A percentile compares a stretch with the other conserved stretches of the same genome.
phyloP scores from a whole-genome alignment of 2,113 vertebrate genomes.

The Hydrolagus affinis region DNA sequence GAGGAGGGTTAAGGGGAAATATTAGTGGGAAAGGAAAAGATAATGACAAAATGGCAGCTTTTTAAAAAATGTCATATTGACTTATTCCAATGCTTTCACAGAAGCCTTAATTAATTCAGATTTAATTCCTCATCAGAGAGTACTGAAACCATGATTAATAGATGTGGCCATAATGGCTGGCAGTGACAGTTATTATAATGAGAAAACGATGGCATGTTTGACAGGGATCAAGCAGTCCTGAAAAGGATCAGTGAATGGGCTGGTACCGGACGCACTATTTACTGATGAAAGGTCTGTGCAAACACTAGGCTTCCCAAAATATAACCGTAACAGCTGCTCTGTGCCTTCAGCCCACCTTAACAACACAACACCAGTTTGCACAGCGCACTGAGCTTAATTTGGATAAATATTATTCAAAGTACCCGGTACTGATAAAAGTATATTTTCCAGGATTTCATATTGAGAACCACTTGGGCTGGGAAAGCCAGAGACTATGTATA shows the following conservation, averaged over 20 bases:
- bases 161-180: constrained; percentile 43
- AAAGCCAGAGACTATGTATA: not conserved
- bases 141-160: constrained; percentile 44
- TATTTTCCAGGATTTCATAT: constrained; percentile 41
- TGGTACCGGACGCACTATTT: constrained; percentile 52
- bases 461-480: not conserved
- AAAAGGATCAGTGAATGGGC: constrained; percentile 41
- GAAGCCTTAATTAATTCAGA: not conserved
- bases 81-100: not conserved
- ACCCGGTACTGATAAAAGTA: constrained; percentile 46
- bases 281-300: constrained; percentile 52
- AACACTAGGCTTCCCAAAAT: constrained; percentile 51
- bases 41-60: not conserved
- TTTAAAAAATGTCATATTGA: not conserved
- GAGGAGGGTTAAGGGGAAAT: not conserved
- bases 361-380: constrained; percentile 53
- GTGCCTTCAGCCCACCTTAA: constrained; percentile 39
- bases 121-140: not conserved
- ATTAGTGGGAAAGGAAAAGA: not conserved
- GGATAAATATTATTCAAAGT: constrained; percentile 57
- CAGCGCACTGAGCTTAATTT: constrained; percentile 61
- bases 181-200: constrained; percentile 37
- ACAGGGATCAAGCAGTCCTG: constrained; percentile 40
- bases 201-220: constrained; percentile 42
- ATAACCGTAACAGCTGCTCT: constrained; percentile 54